A percentile compares a stretch with the other conserved stretches of the same genome.
Conservation (phyloP, 2,888 invertebrate species). For the Polydrusus tereticollis region DNA sequence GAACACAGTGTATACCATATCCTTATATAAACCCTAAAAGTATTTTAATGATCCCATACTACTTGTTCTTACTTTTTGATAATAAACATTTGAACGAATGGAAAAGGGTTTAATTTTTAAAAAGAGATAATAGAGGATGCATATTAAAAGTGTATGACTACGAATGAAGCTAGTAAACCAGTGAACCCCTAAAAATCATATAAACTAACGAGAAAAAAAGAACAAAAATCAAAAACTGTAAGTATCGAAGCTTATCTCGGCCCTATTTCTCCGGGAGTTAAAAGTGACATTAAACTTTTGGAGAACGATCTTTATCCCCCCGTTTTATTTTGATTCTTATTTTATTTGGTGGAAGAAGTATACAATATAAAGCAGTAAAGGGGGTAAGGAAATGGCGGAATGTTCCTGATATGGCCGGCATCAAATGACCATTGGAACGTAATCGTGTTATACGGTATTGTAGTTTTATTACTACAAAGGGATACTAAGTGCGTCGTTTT, state of each 20-base stretch:
- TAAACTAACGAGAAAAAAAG: not conserved
- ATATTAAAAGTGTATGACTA: no score
- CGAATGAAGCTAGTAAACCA: no score
- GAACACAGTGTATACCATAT: no score
- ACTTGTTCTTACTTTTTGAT: no score
- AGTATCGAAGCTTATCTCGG: constrained; percentile 31
- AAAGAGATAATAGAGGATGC: no score
- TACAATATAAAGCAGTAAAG: constrained; percentile 48
- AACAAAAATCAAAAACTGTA: constrained; percentile 18
- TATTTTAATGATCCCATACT: no score
- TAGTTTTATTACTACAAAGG: constrained; percentile 47
- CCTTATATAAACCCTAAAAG: no score
- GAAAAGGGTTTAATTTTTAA: no score
- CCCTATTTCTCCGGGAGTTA: constrained; percentile 32
- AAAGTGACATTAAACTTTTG: constrained; percentile 56
- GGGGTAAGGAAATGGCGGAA: constrained; percentile 47
- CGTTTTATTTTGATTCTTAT: constrained; percentile 61
- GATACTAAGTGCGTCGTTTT: constrained; percentile 42
- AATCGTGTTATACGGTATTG: constrained; percentile 50
- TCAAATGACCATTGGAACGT: constrained; percentile 49
- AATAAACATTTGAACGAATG: no score
- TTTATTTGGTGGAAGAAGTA: constrained; percentile 62
- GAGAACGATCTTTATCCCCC: constrained; percentile 58
- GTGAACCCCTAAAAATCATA: no score
- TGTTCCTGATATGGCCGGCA: constrained; percentile 49